Conservation (phyloP, 2,113 vertebrate genomes). For the Stomatorhinus ivindoensis region DNA sequence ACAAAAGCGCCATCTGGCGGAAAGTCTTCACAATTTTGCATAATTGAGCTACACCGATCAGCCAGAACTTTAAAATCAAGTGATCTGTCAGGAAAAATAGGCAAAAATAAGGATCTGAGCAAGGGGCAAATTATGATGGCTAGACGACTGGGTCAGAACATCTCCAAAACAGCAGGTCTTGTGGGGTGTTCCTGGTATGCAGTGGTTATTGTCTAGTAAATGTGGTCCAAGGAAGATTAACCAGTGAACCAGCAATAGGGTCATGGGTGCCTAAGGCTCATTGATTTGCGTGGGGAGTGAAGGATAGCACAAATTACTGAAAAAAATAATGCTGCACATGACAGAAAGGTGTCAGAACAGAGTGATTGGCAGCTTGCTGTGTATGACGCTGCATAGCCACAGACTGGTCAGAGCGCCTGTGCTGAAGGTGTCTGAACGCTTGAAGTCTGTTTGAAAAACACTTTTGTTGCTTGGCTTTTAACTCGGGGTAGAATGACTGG, state of each 20-base stretch:
- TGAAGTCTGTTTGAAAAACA: too few species aligned
- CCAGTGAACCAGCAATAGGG: neutral
- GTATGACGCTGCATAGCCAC: neutral
- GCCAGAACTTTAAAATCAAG: neutral
- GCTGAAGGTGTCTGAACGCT: neutral
- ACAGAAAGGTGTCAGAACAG: neutral
- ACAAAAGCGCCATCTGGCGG: slow-evolving; percentile 1
- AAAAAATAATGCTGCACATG: neutral
- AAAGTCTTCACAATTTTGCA: neutral
- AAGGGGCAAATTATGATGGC: neutral
- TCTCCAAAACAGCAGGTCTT: neutral
- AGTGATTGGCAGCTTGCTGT: neutral
- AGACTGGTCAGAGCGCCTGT: neutral
- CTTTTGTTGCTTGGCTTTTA: too few species aligned
- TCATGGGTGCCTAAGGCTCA: neutral
- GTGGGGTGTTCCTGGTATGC: neutral
- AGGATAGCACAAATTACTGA: neutral
- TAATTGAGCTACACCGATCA: neutral
- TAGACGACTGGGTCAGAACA: neutral
- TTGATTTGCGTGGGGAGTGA: neutral
- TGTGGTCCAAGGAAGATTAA: neutral
- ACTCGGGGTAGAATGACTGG: neutral
- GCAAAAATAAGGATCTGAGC: neutral
- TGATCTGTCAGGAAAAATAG: neutral
- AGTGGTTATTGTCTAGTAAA: neutral